Percentiles rank a stretch among this genome's conserved stretches.
phyloP scores from a whole-genome alignment of 2,113 vertebrate species.

The Macaca nemestrina region DNA sequence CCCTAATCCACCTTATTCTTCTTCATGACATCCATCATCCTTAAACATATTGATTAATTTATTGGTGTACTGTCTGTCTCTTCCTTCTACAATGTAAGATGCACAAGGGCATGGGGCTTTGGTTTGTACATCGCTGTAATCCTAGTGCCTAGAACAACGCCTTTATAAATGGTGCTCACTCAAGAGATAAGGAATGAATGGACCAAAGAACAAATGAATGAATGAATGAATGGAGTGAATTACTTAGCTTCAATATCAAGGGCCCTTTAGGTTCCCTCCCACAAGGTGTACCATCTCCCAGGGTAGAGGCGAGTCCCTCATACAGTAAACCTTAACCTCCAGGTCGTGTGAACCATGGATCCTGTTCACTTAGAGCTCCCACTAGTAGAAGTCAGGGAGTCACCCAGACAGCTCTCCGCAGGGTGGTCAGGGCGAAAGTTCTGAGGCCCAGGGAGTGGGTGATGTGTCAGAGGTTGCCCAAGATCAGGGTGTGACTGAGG shows the following conservation, averaged over 20 bases:
- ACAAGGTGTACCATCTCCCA: background rate
- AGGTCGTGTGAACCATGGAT: background rate
- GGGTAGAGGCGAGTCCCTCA: no score
- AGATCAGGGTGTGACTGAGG: background rate
- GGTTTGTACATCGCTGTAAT: fast-evolving
- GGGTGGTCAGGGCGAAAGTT: background rate
- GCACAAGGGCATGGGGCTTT: background rate
- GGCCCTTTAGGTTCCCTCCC: background rate
- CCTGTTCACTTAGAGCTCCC: fast-evolving
- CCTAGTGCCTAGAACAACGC: background rate
- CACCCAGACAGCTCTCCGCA: background rate
- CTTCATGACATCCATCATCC: background rate
- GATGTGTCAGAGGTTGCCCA: background rate
- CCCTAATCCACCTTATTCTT: background rate
- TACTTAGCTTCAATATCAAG: background rate
- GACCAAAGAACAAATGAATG: background rate
- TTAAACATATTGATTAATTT: background rate
- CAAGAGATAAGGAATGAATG: background rate
- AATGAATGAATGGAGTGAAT: background rate
- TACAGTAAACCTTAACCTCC: background rate
- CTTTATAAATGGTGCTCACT: fast-evolving
- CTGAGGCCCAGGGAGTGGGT: background rate
- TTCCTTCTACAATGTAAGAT: background rate
- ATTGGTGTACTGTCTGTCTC: background rate
- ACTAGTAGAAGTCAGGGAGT: no score